Base-by-base conservation (phyloP, 64 coral and sea anemone species). In the Montipora cactus region DNA sequence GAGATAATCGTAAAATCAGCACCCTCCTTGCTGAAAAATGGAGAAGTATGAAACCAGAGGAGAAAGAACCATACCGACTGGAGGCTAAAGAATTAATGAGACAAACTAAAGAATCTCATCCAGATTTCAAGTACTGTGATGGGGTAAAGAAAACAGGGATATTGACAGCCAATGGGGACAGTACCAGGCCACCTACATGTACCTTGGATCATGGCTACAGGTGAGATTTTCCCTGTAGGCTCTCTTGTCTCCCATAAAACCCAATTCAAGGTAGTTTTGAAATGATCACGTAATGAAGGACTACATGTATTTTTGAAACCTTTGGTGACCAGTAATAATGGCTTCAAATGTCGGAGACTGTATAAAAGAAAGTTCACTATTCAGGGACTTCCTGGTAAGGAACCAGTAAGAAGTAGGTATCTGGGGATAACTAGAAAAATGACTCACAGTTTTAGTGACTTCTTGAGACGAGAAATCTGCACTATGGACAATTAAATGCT, bases 51-150 rank as follows among this genome's bases (percentile, higher is more conserved):
- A 88, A 73, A 0, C 59, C 59, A 58, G 92, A 88, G 15, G 83
- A 93, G 16, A 93, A 93, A 23, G 58, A 80, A 46, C 92, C 92
- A 28, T 93, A 79, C 47, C 76, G 68, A 14, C 74, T 87, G 58
- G 79, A 67, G 52, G 83, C 84, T 11, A 78, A 74, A 67, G 92
- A 93, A 16, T 21, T 88, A 5, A 93, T 93, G 92, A 77, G 92
- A 22, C 79, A 67, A 50, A 93, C 92, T 13, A 93, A 80, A 18
- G 92, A 79, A 22, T 55, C 92, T 11, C 68, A 93, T 59, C 92
- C 92, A 53, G 92, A 93, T 68, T 93, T 93, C 49, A 93, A 93
- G 47, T 93, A 93, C 59, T 93, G 81, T n/a, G 59, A 83, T 64
- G 59, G 25, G 16, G 47, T 16, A 0, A 83, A 83, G 59, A 62